These are phyloP conservation scores for Antennarius maculatus DNA, from an alignment of 2,797 vertebrate genomes.

Conservation along the genomic window DNA sequence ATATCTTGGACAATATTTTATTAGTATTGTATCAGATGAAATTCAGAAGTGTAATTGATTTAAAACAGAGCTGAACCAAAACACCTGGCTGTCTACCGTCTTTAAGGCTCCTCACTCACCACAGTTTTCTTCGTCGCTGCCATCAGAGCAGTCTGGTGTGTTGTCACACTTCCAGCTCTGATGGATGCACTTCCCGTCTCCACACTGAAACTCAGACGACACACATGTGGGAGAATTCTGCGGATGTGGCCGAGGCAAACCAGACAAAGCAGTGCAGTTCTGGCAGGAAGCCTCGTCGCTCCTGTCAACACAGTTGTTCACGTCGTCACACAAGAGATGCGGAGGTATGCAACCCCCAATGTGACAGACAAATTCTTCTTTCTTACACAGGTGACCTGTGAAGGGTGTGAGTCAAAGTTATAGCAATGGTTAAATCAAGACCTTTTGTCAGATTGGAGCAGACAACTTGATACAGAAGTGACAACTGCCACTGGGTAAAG, in stretches of 20 bases:
- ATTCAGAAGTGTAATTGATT: not conserved
- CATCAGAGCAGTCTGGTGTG: conserved; percentile 79
- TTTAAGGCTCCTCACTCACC: conserved; percentile 56
- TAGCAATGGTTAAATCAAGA: not conserved
- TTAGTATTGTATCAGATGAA: not conserved
- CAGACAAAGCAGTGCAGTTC: conserved; percentile 69
- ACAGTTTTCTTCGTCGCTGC: conserved; percentile 83
- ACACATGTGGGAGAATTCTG: conserved; percentile 41
- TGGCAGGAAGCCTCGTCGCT: conserved; percentile 74
- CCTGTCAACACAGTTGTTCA: conserved; percentile 69
- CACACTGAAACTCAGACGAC: conserved; percentile 75
- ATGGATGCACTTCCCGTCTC: conserved; percentile 72
- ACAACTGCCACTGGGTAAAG: no score
- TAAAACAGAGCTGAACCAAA: not conserved
- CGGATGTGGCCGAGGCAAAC: rapidly evolving
- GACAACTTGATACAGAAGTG: not conserved
- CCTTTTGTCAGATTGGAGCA: not conserved
- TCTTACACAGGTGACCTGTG: conserved; percentile 53
- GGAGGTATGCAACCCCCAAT: conserved; percentile 55
- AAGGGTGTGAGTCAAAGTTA: conserved; percentile 2
- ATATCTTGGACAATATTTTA: not conserved
- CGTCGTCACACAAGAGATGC: conserved; percentile 57
- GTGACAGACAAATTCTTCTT: conserved; percentile 68
- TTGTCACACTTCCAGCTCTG: conserved; percentile 82
- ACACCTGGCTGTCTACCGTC: not conserved